These are phyloP conservation scores for Rhagonycha fulva DNA, from an alignment of 2,888 invertebrate species.

Conservation along the genomic window DNA sequence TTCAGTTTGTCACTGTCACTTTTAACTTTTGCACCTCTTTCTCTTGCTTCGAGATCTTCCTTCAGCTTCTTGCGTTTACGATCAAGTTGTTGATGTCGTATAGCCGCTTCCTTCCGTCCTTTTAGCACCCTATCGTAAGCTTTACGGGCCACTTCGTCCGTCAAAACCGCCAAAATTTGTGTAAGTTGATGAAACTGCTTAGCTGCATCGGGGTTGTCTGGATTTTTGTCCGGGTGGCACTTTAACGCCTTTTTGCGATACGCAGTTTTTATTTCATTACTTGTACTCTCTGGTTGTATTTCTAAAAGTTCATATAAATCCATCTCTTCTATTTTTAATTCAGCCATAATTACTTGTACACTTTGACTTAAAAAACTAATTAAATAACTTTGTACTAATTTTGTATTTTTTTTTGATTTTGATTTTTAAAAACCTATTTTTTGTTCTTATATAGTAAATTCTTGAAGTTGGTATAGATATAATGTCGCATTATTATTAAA, in stretches of 20 bases:
- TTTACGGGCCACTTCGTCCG: constrained; percentile 76
- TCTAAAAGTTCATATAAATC: constrained; percentile 50
- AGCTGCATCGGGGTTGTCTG: constrained; percentile 88
- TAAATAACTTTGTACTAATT: not conserved
- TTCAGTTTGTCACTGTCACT: constrained; percentile 41
- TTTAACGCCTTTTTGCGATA: constrained; percentile 90
- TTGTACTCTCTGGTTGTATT: constrained; percentile 40
- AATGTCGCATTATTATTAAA: no score
- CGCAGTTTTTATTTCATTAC: constrained; percentile 76
- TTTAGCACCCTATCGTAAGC: constrained; percentile 89
- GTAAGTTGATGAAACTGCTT: constrained; percentile 86
- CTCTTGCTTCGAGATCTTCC: constrained; percentile 86
- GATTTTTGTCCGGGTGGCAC: constrained; percentile 98
- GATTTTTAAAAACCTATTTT: no score
- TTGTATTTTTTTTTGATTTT: no score
- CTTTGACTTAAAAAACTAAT: not conserved
- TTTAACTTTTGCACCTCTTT: constrained; percentile 63
- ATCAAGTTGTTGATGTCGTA: constrained; percentile 78
- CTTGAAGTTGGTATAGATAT: no score
- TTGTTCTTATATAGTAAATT: no score
- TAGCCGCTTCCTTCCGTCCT: constrained; percentile 80
- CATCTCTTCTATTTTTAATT: constrained; percentile 47
- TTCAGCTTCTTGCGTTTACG: constrained; percentile 87
- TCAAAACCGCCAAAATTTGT: constrained; percentile 83
- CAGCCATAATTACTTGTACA: constrained; percentile 30